Evolutionary conservation across 2,113 vertebrate genomes (phyloP).

Genomic region (Rhea pennata): DNA sequence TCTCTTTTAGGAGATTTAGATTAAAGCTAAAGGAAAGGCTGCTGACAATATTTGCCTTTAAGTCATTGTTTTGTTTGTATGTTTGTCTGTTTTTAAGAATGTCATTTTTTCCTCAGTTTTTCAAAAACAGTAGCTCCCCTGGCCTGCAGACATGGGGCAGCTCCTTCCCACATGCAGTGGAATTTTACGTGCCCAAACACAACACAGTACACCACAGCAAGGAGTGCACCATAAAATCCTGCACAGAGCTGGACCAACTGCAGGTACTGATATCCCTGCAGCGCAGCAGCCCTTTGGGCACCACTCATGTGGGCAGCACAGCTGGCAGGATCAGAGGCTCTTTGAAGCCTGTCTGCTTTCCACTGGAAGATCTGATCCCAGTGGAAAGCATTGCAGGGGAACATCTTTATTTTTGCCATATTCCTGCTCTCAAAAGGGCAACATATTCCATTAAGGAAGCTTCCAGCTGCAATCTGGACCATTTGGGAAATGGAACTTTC

Average conservation of each 20-base stretch:
- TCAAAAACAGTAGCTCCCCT: not conserved
- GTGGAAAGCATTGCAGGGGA: not conserved
- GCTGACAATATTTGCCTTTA: not conserved
- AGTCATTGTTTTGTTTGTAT: not conserved
- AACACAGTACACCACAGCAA: fast-evolving
- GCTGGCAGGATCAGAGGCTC: not conserved
- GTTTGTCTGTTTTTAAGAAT: no score
- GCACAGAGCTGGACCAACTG: not conserved
- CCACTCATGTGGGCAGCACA: fast-evolving
- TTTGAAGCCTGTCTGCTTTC: not conserved
- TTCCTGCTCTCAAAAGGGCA: not conserved
- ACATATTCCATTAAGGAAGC: not conserved
- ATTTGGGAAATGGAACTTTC: not conserved
- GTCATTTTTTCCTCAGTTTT: not conserved
- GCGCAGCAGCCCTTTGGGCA: not conserved
- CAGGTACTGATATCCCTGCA: fast-evolving
- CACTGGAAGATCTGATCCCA: not conserved
- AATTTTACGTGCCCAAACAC: fast-evolving
- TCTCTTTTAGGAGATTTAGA: fast-evolving
- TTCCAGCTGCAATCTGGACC: not conserved
- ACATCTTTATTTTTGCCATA: conserved; percentile 2
- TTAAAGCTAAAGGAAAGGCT: not conserved
- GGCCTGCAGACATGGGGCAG: no score
- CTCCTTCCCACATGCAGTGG: fast-evolving
- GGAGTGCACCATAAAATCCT: not conserved